Evolutionary conservation across 2,888 invertebrate genomes (phyloP).

Genomic region (Hipparchia semele): DNA sequence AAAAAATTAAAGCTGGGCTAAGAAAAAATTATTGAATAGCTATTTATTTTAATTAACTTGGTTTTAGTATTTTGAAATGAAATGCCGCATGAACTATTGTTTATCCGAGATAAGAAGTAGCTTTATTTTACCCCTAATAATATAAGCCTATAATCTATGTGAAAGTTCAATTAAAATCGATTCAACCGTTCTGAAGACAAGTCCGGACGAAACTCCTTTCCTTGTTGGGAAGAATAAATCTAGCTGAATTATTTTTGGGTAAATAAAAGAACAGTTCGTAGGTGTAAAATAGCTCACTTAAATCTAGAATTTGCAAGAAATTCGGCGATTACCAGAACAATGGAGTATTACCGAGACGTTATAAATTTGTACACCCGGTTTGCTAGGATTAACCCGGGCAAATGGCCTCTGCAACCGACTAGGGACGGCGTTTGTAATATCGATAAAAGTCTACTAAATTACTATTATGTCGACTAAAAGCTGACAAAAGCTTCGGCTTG

Average conservation of each 20-base stretch:
- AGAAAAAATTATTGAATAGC: too few species aligned
- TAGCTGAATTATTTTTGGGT: neutral
- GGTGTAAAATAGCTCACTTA: neutral
- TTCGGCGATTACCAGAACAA: slow-evolving; percentile 39
- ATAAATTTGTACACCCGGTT: slow-evolving; percentile 37
- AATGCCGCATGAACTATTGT: too few species aligned
- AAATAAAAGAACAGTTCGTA: neutral
- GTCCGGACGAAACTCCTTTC: too few species aligned
- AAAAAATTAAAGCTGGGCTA: too few species aligned
- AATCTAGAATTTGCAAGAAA: slow-evolving; percentile 21
- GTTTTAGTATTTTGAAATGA: too few species aligned
- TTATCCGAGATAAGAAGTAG: too few species aligned
- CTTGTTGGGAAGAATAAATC: neutral
- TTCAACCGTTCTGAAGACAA: too few species aligned
- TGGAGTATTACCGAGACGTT: slow-evolving; percentile 31
- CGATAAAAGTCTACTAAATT: slow-evolving; percentile 14
- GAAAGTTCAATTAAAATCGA: too few species aligned
- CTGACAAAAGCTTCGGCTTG: neutral
- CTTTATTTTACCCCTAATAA: too few species aligned
- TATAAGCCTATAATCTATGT: too few species aligned
- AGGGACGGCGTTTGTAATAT: slow-evolving; percentile 36
- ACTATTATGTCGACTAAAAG: neutral
- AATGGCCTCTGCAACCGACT: slow-evolving; percentile 57
- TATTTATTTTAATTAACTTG: too few species aligned
- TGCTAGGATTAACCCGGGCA: slow-evolving; percentile 61